Evolutionary conservation across 2,888 invertebrate genomes (phyloP), one percentile per base, ranked within the genome.

Genomic region (Campoplex nolae): DNA sequence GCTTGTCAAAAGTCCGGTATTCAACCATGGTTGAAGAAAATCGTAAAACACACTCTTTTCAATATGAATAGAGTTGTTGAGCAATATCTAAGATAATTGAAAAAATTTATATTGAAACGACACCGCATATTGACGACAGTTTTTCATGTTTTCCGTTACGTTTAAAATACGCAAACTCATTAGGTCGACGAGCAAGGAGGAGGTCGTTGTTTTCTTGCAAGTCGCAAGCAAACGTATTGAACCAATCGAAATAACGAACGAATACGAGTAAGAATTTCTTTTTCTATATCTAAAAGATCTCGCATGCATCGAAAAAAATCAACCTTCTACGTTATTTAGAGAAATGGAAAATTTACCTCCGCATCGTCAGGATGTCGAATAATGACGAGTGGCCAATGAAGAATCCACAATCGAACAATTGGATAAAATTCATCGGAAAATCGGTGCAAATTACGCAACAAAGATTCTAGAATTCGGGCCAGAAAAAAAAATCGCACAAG

Each of bases 11-110:
- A 93, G 88, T 62, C 95, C 95, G 62, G 92, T 90, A 2, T 92
- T 89, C 1, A 95, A 90, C 95, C 95, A 95, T 0, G 94, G 93
- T n/a, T 88, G 86, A 1, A 95, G 82, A 79, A 94, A 94, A 2
- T 89, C 91, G 85, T 95, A 95, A 0, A 94, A 91, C 8, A 89
- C 11, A 18, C 90, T 89, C 90, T 95, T 95, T 11, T 92, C 90
- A 35, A 92, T 92, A 80, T 92, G 90, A 18, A 89, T 91, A 0
- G 92, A 86, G 9, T 92, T 91, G 16, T 90, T 90, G 45, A 92
- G 62, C n/a, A 93, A 71, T 28, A 87, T 89, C 93, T 93, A 38
- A 70, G n/a, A 62, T 65, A 35, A 51, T 81, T 45, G 23, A 6
- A 16, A 67, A 38, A 4, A 38, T 38, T 38, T 38, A 38, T 38